phyloP scores from a whole-genome alignment of 2,888 invertebrate genomes.

The Mythimna loreyi region DNA sequence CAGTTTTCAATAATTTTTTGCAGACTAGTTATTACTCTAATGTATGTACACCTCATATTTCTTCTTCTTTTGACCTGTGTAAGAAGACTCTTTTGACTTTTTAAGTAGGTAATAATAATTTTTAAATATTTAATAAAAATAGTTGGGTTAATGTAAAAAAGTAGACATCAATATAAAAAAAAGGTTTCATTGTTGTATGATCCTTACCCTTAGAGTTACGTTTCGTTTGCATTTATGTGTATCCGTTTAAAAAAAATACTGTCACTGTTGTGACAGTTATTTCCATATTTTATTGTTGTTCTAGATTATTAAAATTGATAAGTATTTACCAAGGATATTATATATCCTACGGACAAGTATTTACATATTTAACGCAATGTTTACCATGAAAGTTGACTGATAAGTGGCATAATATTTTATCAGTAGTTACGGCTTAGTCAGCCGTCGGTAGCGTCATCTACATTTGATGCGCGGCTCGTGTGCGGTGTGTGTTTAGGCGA shows the following conservation, averaged over 20 bases:
- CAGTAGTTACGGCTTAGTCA: constrained; percentile 67
- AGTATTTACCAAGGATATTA: too few species aligned
- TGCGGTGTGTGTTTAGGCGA: constrained; percentile 70
- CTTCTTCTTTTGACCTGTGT: too few species aligned
- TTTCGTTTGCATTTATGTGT: background rate
- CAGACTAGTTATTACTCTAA: too few species aligned
- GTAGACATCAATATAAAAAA: too few species aligned
- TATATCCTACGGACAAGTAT: too few species aligned
- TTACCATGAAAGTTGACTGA: constrained; percentile 68
- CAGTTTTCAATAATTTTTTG: background rate
- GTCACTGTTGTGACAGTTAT: constrained; percentile 30
- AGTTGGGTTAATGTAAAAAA: too few species aligned
- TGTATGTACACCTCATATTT: too few species aligned
- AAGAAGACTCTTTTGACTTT: too few species aligned
- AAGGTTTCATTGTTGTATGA: constrained; percentile 19
- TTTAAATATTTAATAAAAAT: too few species aligned
- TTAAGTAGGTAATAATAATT: too few species aligned
- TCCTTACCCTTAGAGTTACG: background rate
- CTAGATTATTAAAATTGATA: background rate
- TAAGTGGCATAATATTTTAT: constrained; percentile 72
- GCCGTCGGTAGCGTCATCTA: constrained; percentile 72
- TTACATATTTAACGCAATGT: constrained; percentile 48
- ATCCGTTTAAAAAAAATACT: constrained; percentile 5
- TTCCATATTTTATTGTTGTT: constrained; percentile 15
- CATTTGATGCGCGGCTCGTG: constrained; percentile 71